These are phyloP conservation scores for Drosophila sproati DNA, from an alignment of 1,140 invertebrate species.

Conservation along the genomic window DNA sequence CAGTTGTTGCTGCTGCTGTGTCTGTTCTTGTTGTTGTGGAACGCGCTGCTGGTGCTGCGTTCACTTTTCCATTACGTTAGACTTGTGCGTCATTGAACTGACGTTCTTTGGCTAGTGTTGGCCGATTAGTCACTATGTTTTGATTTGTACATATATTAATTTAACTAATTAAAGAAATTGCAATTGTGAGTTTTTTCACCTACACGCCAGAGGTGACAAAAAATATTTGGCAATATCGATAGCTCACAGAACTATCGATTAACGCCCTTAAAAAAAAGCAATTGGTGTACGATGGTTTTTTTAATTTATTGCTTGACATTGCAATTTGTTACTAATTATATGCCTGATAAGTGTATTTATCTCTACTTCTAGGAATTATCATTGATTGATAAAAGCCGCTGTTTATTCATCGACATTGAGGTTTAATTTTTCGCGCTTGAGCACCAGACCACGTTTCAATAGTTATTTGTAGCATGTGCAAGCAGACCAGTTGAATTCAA, in stretches of 20 bases:
- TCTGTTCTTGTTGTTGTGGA: constrained; percentile 12
- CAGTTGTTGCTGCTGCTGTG: constrained; percentile 4
- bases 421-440: no score
- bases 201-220: constrained; percentile 29
- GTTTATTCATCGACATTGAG: no score
- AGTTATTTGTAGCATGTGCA: no score
- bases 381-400: no score
- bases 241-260: neutral
- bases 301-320: no score
- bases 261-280: no score
- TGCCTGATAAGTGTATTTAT: no score
- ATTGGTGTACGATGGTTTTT: no score
- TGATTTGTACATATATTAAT: constrained; percentile 51
- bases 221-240: constrained; percentile 9
- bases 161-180: constrained; percentile 59
- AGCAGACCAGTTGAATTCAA: no score
- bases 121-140: constrained; percentile 33
- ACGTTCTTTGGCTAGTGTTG: constrained; percentile 18
- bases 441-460: no score
- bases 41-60: constrained; percentile 29
- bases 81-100: constrained; percentile 47
- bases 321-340: no score
- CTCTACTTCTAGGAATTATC: no score
- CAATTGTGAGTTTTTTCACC: constrained; percentile 49
- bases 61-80: constrained; percentile 47